phyloP scores from a whole-genome alignment of 2,888 invertebrate species.

The Iselma pallidipennis region DNA sequence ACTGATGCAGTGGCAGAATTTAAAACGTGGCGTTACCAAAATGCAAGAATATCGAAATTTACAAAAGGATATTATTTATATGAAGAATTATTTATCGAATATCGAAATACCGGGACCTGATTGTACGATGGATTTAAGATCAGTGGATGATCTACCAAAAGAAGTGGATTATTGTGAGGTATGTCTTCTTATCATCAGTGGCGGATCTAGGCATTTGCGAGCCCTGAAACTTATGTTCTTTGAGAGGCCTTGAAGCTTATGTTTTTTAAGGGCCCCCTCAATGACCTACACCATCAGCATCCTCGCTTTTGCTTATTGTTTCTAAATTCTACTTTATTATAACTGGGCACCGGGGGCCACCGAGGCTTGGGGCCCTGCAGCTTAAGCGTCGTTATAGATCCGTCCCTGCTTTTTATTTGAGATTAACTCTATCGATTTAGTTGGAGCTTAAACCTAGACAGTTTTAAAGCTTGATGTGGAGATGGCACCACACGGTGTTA shows the following conservation, averaged over 20 bases:
- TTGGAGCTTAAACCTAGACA: background rate
- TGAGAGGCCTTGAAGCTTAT: too few relatives aligned
- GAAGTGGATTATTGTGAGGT: constrained; percentile 53
- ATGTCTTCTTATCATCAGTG: constrained; percentile 37
- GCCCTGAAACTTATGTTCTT: too few relatives aligned
- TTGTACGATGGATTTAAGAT: constrained; percentile 37
- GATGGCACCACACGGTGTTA: background rate
- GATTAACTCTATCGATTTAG: background rate
- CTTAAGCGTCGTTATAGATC: too few relatives aligned
- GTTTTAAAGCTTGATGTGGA: background rate
- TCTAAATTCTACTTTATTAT: too few relatives aligned
- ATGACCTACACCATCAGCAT: too few relatives aligned
- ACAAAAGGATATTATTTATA: constrained; percentile 50
- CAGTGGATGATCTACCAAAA: constrained; percentile 50
- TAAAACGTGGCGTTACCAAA: constrained; percentile 53
- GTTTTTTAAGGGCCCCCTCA: too few relatives aligned
- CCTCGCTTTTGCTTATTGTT: too few relatives aligned
- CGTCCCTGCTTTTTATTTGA: too few relatives aligned
- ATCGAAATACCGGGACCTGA: constrained; percentile 41
- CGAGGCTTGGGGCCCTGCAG: too few relatives aligned
- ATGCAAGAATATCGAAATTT: constrained; percentile 53
- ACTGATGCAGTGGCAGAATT: constrained; percentile 58
- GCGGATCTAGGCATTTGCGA: too few relatives aligned
- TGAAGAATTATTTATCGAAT: constrained; percentile 51
- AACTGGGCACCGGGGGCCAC: too few relatives aligned